Evolutionary conservation across 2,113 vertebrate species (phyloP), one percentile per base, ranked within the genome.

Genomic region (Clarias magur): DNA sequence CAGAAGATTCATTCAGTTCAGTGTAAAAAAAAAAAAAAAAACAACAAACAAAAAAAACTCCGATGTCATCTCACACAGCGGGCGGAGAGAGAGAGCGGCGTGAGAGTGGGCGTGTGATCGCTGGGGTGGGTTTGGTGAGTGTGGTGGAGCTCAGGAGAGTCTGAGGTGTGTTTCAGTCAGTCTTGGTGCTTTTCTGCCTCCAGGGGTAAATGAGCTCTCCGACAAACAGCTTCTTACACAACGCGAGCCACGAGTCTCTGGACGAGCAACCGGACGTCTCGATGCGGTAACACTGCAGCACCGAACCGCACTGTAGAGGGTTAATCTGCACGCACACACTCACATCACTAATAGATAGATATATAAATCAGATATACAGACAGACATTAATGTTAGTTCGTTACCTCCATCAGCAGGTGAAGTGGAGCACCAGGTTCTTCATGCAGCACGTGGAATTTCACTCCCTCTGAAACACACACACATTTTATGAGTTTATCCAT

Each of bases 141-240:
- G 54, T 4, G 19, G 73, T 15, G 7, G 73, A 54, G 25, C 13
- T 57, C n/a, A 34, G 8, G 54, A 30, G n/a, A 19, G 56, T 60
- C 56, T 76, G 73, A 17, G 27, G 25, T 38, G 42, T 3, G 16
- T 25, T 53, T 57, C 60, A 99, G 88, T 98, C 96, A n/a, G 94
- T 94, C 91, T 98, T 98, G 90, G 95, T 94, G 90, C 88, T 94
- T 93, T 96, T 97, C 91, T 96, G 97, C 87, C 94, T 97, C 98
- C 98, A 99, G 79, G 98, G 98, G 89, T 98, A 99, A 91, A 99
- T 95, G 48, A 99, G 95, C 93, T 99, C 97, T 63, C 98, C 98
- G 0, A 98, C 93, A 90, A 99, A 98, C 76, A 99, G 96, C 85
- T 98, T 99, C 92, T 96, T 96, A 92, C 96, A 95, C 92, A 99